phyloP scores from a whole-genome alignment of 2,888 invertebrate species.

The Ptilodon capucinus region DNA sequence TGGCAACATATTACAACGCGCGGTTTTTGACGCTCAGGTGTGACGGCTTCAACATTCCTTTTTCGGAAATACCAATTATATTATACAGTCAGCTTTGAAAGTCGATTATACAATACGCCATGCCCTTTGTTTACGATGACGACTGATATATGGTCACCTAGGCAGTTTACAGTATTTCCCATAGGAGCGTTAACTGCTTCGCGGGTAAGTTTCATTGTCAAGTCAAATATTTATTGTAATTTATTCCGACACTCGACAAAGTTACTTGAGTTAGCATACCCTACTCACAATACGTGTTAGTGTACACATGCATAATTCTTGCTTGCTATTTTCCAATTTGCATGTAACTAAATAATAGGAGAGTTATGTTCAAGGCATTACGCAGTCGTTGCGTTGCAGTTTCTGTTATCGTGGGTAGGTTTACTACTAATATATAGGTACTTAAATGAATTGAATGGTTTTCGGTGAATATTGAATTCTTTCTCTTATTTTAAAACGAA shows the following conservation, averaged over 20 bases:
- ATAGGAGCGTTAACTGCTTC: constrained; percentile 32
- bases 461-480: constrained; percentile 19
- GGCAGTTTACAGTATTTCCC: constrained; percentile 36
- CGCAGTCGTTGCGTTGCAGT: constrained; percentile 1
- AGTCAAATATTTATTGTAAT: constrained; percentile 57
- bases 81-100: constrained; percentile 49
- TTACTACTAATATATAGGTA: too few species aligned
- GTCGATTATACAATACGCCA: constrained; percentile 41
- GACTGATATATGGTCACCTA: constrained; percentile 52
- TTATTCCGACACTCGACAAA: constrained; percentile 49
- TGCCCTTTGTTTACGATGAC: constrained; percentile 47
- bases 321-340: constrained; percentile 44
- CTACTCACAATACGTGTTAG: constrained; percentile 38
- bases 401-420: constrained; percentile 6
- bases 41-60: too few species aligned
- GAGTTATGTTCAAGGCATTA: constrained; percentile 5
- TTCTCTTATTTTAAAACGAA: too few species aligned
- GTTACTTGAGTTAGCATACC: constrained; percentile 31
- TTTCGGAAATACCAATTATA: constrained; percentile 57
- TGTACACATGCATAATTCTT: constrained; percentile 37
- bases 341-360: constrained; percentile 32
- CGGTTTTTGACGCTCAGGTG: too few species aligned
- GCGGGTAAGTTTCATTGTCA: constrained; percentile 45
- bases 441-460: too few species aligned
- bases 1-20: too few species aligned